These are phyloP conservation scores for Zalophus californianus DNA, from an alignment of 2,797 vertebrate genomes.

Conservation along the genomic window DNA sequence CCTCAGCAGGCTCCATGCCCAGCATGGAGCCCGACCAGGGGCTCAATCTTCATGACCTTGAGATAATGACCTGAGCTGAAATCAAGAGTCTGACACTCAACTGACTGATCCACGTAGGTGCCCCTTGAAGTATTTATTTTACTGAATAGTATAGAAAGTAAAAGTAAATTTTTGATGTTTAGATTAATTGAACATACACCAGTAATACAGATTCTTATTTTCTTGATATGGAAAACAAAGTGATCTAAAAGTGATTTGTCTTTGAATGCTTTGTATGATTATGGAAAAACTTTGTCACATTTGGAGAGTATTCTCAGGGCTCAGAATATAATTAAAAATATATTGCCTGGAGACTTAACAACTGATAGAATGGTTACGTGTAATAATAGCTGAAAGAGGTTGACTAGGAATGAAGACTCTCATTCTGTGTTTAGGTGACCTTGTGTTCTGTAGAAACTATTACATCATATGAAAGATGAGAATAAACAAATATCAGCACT, in stretches of 20 bases:
- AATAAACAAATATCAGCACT: not conserved
- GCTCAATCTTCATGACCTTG: not conserved
- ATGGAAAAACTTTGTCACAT: constrained; percentile 20
- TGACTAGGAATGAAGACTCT: not conserved
- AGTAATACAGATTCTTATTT: constrained; percentile 1
- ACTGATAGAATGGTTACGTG: not conserved
- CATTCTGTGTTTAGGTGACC: not conserved
- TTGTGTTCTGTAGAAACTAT: not conserved
- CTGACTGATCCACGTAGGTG: not conserved
- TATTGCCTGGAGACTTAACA: not conserved
- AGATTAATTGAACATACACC: not conserved
- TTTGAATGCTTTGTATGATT: constrained; percentile 43
- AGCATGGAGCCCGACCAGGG: not conserved
- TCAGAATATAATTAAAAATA: constrained; percentile 37
- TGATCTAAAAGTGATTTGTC: constrained; percentile 47
- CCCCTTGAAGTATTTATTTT: constrained; percentile 28
- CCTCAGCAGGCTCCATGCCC: not conserved
- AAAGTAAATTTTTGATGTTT: constrained; percentile 59
- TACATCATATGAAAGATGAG: constrained; percentile 34
- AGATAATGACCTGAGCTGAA: not conserved
- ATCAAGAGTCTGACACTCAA: not conserved
- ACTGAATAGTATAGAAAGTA: not conserved
- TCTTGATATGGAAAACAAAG: constrained; percentile 39
- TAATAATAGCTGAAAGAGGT: not conserved
- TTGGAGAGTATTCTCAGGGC: not conserved